phyloP scores from a whole-genome alignment of 2,113 vertebrate species.

The Oreochromis niloticus region DNA sequence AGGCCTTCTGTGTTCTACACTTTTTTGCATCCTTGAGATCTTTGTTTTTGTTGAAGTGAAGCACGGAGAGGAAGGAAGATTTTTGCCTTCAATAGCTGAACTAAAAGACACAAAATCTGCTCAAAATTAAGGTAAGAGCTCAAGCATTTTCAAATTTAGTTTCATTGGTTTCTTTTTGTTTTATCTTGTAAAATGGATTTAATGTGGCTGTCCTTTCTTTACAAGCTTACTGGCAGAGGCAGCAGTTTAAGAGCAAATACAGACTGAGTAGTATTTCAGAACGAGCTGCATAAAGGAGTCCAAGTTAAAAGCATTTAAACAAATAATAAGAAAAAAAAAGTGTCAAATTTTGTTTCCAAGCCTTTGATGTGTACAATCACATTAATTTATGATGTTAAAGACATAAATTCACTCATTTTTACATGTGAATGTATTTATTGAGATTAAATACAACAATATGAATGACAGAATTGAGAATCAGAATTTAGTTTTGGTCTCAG shows the following conservation, averaged over 20 bases:
- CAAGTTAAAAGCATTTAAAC: too few relatives aligned
- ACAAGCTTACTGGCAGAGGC: neutral
- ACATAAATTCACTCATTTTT: neutral
- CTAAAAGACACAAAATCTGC: neutral
- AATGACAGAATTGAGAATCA: neutral
- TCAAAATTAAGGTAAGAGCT: constrained; percentile 26
- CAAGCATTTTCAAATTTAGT: neutral
- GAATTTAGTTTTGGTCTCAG: neutral
- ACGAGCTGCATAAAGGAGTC: neutral
- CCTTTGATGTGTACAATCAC: neutral
- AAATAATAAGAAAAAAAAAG: neutral
- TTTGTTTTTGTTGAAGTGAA: neutral
- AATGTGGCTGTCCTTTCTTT: neutral
- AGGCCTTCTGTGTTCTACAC: constrained; percentile 25
- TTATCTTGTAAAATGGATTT: neutral
- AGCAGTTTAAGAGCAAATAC: neutral
- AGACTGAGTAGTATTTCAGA: neutral
- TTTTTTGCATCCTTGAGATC: neutral
- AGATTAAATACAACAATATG: neutral
- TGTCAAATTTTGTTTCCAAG: neutral
- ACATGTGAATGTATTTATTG: neutral
- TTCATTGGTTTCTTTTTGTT: neutral
- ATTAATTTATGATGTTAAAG: neutral
- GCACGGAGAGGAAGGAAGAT: neutral
- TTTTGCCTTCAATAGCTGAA: neutral